Percentiles rank a stretch among this genome's conserved stretches.
These are phyloP conservation scores for Eudemis profundana DNA, from an alignment of 2,888 invertebrate species.

Conservation along the genomic window DNA sequence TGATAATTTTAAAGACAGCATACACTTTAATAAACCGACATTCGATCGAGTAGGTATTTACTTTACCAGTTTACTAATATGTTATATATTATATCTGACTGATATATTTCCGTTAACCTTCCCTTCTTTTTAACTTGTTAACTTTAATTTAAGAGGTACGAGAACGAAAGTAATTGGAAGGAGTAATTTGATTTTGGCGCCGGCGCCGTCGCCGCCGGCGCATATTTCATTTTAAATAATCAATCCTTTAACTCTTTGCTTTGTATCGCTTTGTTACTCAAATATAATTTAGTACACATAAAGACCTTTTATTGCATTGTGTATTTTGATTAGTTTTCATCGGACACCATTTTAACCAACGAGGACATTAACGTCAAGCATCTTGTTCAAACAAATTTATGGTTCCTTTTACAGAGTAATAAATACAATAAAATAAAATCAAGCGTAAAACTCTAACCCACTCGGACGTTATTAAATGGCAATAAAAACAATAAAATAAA, in stretches of 20 bases:
- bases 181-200: slow-evolving; percentile 33
- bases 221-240: slow-evolving; percentile 32
- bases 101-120: no score
- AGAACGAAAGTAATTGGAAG: slow-evolving; percentile 15
- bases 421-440: slow-evolving; percentile 52
- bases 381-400: slow-evolving; percentile 41
- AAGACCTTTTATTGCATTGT: slow-evolving; percentile 23
- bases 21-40: no score
- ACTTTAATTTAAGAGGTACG: background rate
- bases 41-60: no score
- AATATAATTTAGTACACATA: slow-evolving; percentile 23
- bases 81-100: no score
- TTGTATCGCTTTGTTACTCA: slow-evolving; percentile 29
- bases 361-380: slow-evolving; percentile 32
- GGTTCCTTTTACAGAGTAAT: slow-evolving; percentile 35
- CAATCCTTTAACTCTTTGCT: slow-evolving; percentile 23
- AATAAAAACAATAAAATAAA: slow-evolving; percentile 80
- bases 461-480: slow-evolving; percentile 55
- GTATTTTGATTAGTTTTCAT: slow-evolving; percentile 35
- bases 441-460: slow-evolving; percentile 52
- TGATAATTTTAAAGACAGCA: no score
- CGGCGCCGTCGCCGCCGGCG: slow-evolving; percentile 26
- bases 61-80: no score
- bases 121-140: background rate
- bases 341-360: slow-evolving; percentile 28